Evolutionary conservation across 53 echinoderm and acorn worm genomes (phyloP), one percentile per base, ranked within the genome.

Genomic region (Apostichopus leukothele): DNA sequence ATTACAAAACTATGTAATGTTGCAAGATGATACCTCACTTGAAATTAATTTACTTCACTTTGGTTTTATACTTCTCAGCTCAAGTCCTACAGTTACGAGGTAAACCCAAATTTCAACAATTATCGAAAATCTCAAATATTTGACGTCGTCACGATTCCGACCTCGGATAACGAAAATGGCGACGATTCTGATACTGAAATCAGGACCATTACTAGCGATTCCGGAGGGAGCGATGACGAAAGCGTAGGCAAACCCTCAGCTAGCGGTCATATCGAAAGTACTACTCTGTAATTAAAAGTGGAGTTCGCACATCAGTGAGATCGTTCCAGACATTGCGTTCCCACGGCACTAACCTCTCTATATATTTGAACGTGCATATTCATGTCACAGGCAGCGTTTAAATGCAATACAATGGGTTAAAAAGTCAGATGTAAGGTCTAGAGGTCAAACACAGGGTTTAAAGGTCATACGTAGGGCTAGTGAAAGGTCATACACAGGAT

Each of bases 101-200:
- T 93, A 21, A 91, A 91, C 59, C 93, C 93, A 5, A 86, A 93
- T 59, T 93, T 91, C 86, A 89, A 92, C 26, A 89, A 78, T 50
- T 79, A 55, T 54, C 89, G 92, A 75, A 75, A 73, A 21, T 67
- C 86, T 3, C 86, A 68, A n/a, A 86, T 68, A 10, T 67, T 86
- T 52, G 86, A 51, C 1, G 68, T 86, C 13, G 86, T 86, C 11
- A 5, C 86, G 50, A 86, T 86, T 67, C 73, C 73, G 21, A 67
- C 51, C 18, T 67, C 67, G 14, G 67, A 67, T 1, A 12, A 10
- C 78, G 39, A 77, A 13, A 39, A 26, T 1, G 78, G 26, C 16
- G 78, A 77, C 14, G 86, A 86, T 4, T 26, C 71, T 10, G 71
- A 67, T 60, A 51, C 14, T 1, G 86, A 86, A 23, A 71, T 86